These are phyloP conservation scores for Rhodeus uyekii DNA, from an alignment of 2,797 vertebrate genomes.

Conservation along the genomic window DNA sequence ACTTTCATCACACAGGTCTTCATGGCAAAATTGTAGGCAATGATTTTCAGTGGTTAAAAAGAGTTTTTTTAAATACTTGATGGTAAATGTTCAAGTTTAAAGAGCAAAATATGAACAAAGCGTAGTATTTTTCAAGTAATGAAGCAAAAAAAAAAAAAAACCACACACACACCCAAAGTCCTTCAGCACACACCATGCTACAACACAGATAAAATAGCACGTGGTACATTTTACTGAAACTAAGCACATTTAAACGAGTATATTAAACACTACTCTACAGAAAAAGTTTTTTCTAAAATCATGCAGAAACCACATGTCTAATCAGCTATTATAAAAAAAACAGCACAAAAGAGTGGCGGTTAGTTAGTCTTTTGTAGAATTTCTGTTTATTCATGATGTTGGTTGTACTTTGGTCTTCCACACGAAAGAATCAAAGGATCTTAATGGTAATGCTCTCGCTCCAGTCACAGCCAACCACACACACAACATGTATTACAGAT, in stretches of 20 bases:
- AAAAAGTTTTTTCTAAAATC: background rate
- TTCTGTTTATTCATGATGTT: constrained; percentile 10
- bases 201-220: background rate
- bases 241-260: background rate
- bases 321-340: background rate
- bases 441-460: constrained; percentile 21
- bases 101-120: background rate
- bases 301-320: background rate
- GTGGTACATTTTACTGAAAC: background rate
- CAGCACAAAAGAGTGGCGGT: constrained; percentile 11
- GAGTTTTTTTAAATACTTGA: background rate
- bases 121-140: background rate
- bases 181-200: background rate
- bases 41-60: background rate
- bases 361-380: constrained; percentile 16
- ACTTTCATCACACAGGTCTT: background rate
- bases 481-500: constrained; percentile 43
- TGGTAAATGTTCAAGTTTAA: background rate
- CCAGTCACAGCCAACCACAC: constrained; percentile 24
- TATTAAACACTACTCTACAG: background rate
- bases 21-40: background rate
- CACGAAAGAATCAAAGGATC: constrained; percentile 27
- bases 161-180: background rate
- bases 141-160: background rate
- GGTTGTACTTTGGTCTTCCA: constrained; percentile 26